Conservation (phyloP, 2,888 invertebrate species). For the Tenthredo amoena region DNA sequence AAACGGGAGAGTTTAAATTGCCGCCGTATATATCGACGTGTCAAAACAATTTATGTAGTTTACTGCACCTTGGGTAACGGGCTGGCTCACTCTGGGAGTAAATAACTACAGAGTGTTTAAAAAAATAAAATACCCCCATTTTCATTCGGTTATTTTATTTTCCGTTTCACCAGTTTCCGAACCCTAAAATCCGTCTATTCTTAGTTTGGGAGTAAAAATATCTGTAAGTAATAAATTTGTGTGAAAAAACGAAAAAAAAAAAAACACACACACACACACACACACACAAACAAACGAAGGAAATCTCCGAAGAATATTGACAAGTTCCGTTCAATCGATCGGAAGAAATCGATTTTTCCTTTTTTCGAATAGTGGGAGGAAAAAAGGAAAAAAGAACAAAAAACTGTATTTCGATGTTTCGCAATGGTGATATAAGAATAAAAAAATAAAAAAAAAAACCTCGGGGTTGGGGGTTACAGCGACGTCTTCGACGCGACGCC, state of each 20-base stretch:
- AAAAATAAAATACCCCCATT: background rate
- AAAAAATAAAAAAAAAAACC: background rate
- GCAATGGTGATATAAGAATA: background rate
- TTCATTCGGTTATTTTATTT: background rate
- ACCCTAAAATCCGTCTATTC: background rate
- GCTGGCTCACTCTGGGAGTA: constrained; percentile 1
- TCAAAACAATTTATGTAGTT: constrained; percentile 44
- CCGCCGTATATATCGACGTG: constrained; percentile 31
- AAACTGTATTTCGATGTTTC: background rate
- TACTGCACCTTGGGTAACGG: background rate
- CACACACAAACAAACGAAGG: too few species aligned
- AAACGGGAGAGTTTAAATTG: constrained; percentile 26
- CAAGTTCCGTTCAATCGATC: too few species aligned
- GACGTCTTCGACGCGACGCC: background rate
- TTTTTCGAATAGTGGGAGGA: background rate
- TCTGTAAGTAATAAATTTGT: background rate
- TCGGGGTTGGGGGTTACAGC: background rate
- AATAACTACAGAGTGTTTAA: constrained; percentile 12
- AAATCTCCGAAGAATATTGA: too few species aligned
- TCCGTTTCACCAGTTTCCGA: background rate
- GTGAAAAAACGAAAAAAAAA: background rate
- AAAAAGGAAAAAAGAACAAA: too few species aligned
- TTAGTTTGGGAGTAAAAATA: background rate
- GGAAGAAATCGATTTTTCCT: background rate
- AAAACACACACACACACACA: too few species aligned